Percentiles rank a stretch among this genome's conserved stretches.
These are phyloP conservation scores for Caenorhabditis sp. DNA, from an alignment of 2,888 invertebrate genomes.

Conservation along the genomic window DNA sequence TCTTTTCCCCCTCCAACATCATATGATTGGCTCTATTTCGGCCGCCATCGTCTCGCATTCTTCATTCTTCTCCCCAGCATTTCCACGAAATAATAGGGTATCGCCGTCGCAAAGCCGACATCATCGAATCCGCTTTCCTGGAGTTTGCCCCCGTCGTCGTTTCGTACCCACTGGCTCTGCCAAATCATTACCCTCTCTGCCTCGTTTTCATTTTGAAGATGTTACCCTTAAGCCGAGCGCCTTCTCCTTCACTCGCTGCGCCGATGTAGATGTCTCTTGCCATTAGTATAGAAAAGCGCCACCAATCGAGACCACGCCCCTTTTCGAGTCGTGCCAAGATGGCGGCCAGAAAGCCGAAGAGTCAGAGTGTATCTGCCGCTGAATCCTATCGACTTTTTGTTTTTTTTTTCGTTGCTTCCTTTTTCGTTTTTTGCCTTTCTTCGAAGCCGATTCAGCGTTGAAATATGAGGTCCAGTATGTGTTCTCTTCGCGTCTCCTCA, in stretches of 20 bases:
- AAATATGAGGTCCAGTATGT: slow-evolving; percentile 1
- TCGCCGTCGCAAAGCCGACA: neutral
- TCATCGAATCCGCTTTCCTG: neutral
- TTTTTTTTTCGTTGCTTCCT: neutral
- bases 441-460: neutral
- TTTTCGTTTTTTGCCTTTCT: neutral
- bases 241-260: neutral
- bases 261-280: slow-evolving; percentile 11
- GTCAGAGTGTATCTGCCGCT: slow-evolving; percentile 12
- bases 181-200: too few species aligned
- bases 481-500: neutral
- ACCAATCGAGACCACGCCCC: neutral
- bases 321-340: too few species aligned
- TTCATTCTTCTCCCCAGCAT: neutral
- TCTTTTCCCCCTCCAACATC: too few species aligned
- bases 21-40: slow-evolving; percentile 14
- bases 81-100: slow-evolving; percentile 6
- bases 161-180: too few species aligned
- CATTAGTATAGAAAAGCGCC: slow-evolving; percentile 11
- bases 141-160: neutral
- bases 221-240: neutral
- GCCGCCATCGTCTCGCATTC: neutral
- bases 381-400: slow-evolving; percentile 23
- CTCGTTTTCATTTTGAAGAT: neutral
- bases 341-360: slow-evolving; percentile 1